Base-by-base conservation (phyloP, 1,140 invertebrate species). In the Amphibalanus amphitrite region DNA sequence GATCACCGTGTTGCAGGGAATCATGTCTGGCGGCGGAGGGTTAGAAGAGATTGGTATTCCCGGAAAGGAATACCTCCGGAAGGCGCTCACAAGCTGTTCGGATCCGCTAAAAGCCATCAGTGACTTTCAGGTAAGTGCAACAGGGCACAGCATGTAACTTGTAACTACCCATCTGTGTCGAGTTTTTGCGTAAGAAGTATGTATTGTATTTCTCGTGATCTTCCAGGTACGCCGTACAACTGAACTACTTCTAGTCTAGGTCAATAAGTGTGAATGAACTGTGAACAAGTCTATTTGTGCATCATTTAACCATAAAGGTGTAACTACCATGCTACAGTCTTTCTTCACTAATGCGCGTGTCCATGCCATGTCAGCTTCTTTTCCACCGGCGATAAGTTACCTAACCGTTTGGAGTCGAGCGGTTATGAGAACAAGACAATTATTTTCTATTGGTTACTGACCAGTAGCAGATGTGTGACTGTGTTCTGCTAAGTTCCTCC, bases 1-100 rank as follows among this genome's bases (percentile, higher is more conserved):
- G n/a, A n/a, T n/a, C n/a, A n/a, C n/a, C n/a, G n/a, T n/a, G n/a
- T n/a, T n/a, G n/a, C 38, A 38, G 38, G 6, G 59, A 64, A 28
- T 25, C 30, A 75, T 74, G 76, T 70, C 75, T 40, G 76, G 76
- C 3, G 77, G 81, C 75, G 86, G 85, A 28, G 86, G 85, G 28
- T 79, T 98, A 71, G 93, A 97, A 82, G 91, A 95, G 73, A 85
- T 95, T 25, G 93, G 93, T 38, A 92, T 98, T 73, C 90, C 93
- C 20, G 95, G 94, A 0, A 89, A 93, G 77, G 87, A 87, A 64
- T 93, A 88, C 79, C 82, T 98, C 20, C 85, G 92, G 72, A 93
- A 97, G 79, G 90, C 94, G 68, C 82, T 98, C 3, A 96, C 94
- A 29, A 96, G 93, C 77, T 97, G 94, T 79, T 93, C 92, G 0